A percentile compares a stretch with the other conserved stretches of the same genome.
Conservation (phyloP, 92 coral and sea anemone genomes). For the Porites lobata region DNA sequence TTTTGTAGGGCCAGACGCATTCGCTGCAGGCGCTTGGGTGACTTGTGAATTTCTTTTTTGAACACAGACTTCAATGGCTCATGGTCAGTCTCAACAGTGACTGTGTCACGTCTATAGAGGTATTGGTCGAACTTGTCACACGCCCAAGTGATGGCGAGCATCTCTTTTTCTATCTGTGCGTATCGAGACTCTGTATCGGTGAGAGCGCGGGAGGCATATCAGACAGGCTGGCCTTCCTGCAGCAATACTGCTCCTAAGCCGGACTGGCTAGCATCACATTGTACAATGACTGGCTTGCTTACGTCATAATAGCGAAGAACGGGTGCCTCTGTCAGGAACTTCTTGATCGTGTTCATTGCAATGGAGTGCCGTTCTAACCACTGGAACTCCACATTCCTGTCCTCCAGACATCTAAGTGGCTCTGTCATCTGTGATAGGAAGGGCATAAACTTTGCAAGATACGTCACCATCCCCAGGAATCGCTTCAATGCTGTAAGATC, state of each 20-base stretch:
- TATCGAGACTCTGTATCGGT: slow-evolving; percentile 47
- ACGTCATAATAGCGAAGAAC: slow-evolving; percentile 59
- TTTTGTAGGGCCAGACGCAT: slow-evolving; percentile 54
- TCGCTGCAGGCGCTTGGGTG: slow-evolving; percentile 45
- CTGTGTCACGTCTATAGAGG: slow-evolving; percentile 43
- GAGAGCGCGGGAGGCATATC: slow-evolving; percentile 51
- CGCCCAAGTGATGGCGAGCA: slow-evolving; percentile 56
- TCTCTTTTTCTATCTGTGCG: slow-evolving; percentile 36
- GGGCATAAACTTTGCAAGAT: slow-evolving; percentile 66
- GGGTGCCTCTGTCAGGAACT: slow-evolving; percentile 47
- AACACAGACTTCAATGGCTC: slow-evolving; percentile 66
- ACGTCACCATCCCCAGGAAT: slow-evolving; percentile 73
- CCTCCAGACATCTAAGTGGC: slow-evolving; percentile 34
- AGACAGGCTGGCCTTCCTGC: slow-evolving; percentile 65
- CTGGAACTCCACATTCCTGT: slow-evolving; percentile 62
- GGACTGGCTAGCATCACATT: slow-evolving; percentile 64
- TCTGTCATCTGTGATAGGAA: slow-evolving; percentile 60
- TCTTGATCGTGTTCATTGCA: slow-evolving; percentile 54
- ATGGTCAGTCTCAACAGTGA: slow-evolving; percentile 45
- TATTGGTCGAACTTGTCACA: slow-evolving; percentile 64
- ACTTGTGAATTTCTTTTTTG: slow-evolving; percentile 49
- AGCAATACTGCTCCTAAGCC: slow-evolving; percentile 58
- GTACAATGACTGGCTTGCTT: slow-evolving; percentile 60
- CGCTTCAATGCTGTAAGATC: too few species aligned
- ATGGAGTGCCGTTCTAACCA: slow-evolving; percentile 44